These are phyloP conservation scores for Protophormia terraenovae DNA, from an alignment of 2,888 invertebrate species.

Conservation along the genomic window DNA sequence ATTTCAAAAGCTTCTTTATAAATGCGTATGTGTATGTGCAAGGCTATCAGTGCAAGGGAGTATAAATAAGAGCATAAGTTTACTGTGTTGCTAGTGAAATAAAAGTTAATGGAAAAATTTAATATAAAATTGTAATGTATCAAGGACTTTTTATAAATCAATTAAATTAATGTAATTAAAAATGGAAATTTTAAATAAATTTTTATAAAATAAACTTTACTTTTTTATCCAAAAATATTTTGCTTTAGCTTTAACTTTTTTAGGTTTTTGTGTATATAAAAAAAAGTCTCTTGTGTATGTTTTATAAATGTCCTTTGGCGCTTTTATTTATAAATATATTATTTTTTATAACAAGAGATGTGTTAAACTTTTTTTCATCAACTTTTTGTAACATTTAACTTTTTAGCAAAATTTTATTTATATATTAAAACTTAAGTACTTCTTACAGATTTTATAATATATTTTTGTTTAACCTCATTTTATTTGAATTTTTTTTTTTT, in stretches of 20 bases:
- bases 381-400: constrained; percentile 20
- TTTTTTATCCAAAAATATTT: too few relatives aligned
- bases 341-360: neutral
- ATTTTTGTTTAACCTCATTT: constrained; percentile 9
- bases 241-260: neutral
- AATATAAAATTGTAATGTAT: neutral
- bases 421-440: constrained; percentile 21
- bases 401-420: constrained; percentile 13
- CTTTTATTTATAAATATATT: neutral
- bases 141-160: neutral
- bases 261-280: neutral
- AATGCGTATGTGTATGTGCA: neutral
- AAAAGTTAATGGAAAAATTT: constrained; percentile 25
- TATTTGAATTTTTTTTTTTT: neutral
- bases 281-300: neutral
- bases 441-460: neutral
- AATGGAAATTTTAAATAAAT: neutral
- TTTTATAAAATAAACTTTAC: neutral
- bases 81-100: constrained; percentile 13
- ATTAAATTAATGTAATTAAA: neutral
- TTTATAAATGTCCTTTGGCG: neutral
- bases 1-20: neutral
- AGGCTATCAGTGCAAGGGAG: neutral
- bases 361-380: neutral
- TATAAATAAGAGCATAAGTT: neutral